Evolutionary conservation across 2,113 vertebrate species (phyloP), one percentile per base, ranked within the genome.

Genomic region (Corydoras sp.): DNA sequence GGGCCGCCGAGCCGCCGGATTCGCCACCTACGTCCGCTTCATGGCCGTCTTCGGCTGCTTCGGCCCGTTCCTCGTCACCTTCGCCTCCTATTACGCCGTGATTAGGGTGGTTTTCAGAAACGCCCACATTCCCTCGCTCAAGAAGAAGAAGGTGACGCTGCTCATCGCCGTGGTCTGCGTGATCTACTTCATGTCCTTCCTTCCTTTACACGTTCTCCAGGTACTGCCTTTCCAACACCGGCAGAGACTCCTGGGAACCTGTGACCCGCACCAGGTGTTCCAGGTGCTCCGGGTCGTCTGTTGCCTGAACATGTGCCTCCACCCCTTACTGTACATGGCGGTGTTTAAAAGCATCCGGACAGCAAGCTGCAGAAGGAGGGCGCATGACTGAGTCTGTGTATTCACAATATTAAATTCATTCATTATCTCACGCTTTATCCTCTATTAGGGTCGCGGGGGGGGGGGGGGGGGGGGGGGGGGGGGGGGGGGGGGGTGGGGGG

Each of bases 281-380:
- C 92, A 93, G 72, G 77, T 89, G 5, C 86, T 77, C 2, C 89
- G 89, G 3, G 86, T 79, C 3, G 73, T 93, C 9, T 84, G 92
- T 14, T 80, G 87, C 2, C 62, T 94, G 54, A 93, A 92, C 78
- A 91, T 92, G 84, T 95, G 94, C 35, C 70, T 92, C 12, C 92
- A 95, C 65, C 94, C 92, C 0, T 49, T 95, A 63, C 83, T 95
- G 18, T 95, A 92, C 72, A 86, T 92, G 71, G 83, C 90, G 0
- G 80, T 89, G 64, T 87, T 85, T 9, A 81, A 90, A 82, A 91
- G 88, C 24, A 79, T 90, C 12, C 77, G 80, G 75, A 79, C 84
- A 0, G 71, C 77, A 12, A 86, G 88, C 61, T 87, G 85, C 75
- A 43, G 83, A 3, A 73, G 58, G 24, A 76, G 63, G 13, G 15